Percentiles rank a stretch among this genome's conserved stretches.
phyloP scores from a whole-genome alignment of 64 coral and sea anemone species.

The Orbicella faveolata region DNA sequence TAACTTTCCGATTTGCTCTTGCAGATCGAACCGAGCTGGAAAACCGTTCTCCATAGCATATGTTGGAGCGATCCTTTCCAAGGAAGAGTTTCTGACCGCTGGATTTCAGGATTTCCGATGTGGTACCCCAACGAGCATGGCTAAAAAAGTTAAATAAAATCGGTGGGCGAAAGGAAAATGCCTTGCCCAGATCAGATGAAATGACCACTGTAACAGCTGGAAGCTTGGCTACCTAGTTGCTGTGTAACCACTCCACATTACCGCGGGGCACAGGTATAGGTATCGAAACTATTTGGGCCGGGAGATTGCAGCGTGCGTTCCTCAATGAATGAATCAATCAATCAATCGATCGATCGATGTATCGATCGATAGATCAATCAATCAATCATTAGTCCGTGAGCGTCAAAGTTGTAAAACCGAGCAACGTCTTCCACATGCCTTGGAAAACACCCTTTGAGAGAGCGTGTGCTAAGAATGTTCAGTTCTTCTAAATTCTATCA shows the following conservation, averaged over 20 bases:
- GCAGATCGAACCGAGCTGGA: constrained; percentile 89
- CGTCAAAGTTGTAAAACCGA: too few species aligned
- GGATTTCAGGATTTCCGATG: background rate
- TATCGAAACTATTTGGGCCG: too few species aligned
- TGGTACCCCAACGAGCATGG: background rate
- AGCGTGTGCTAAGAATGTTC: too few species aligned
- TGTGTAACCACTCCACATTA: background rate
- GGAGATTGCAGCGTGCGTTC: too few species aligned
- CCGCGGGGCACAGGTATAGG: too few species aligned
- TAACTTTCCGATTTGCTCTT: constrained; percentile 99
- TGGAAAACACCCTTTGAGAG: too few species aligned
- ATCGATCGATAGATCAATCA: too few species aligned
- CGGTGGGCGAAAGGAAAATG: constrained; percentile 1
- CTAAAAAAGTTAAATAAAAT: background rate
- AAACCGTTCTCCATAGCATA: constrained; percentile 86
- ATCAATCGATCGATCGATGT: too few species aligned
- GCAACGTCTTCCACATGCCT: too few species aligned
- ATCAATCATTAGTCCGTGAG: too few species aligned
- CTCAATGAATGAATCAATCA: too few species aligned
- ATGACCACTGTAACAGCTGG: constrained; percentile 24
- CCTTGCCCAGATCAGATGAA: constrained; percentile 45
- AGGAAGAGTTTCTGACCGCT: background rate
- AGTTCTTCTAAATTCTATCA: too few species aligned
- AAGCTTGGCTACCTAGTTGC: constrained; percentile 26
- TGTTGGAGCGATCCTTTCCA: background rate